Conservation (phyloP, 92 coral and sea anemone genomes). For the Porites lobata region DNA sequence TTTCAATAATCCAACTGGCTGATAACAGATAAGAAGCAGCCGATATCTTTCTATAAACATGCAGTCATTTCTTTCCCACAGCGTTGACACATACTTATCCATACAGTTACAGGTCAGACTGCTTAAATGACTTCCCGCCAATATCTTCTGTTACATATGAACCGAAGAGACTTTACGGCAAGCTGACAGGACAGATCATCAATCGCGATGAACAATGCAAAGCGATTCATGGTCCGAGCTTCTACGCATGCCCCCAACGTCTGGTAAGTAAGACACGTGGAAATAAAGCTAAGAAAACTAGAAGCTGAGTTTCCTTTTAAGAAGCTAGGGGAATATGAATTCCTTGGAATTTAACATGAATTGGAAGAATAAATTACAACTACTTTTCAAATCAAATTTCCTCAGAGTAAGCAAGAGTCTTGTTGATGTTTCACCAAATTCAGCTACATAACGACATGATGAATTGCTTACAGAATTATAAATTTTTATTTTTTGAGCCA, state of each 20-base stretch:
- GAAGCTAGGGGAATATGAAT: too few relatives aligned
- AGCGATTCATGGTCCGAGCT: constrained; percentile 36
- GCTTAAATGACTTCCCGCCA: constrained; percentile 72
- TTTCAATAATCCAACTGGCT: too few relatives aligned
- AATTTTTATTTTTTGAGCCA: too few relatives aligned
- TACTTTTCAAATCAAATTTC: too few relatives aligned
- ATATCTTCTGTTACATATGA: constrained; percentile 11
- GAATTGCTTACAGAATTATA: too few relatives aligned
- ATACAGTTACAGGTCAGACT: constrained; percentile 38
- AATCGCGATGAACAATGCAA: constrained; percentile 72
- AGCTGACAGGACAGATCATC: constrained; percentile 58
- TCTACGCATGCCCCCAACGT: constrained; percentile 52
- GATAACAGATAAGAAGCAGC: background rate
- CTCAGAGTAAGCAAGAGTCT: too few relatives aligned
- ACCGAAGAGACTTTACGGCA: constrained; percentile 31
- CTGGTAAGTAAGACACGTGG: constrained; percentile 32
- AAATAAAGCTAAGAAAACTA: background rate
- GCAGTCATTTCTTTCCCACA: background rate
- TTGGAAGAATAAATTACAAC: too few relatives aligned
- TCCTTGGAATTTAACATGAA: too few relatives aligned
- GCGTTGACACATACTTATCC: background rate
- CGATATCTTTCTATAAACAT: background rate
- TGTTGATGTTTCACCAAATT: too few relatives aligned
- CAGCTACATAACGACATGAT: too few relatives aligned
- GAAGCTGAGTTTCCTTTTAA: too few relatives aligned